These are phyloP conservation scores for Apodemia zela DNA, from an alignment of 2,888 invertebrate species.

Conservation along the genomic window DNA sequence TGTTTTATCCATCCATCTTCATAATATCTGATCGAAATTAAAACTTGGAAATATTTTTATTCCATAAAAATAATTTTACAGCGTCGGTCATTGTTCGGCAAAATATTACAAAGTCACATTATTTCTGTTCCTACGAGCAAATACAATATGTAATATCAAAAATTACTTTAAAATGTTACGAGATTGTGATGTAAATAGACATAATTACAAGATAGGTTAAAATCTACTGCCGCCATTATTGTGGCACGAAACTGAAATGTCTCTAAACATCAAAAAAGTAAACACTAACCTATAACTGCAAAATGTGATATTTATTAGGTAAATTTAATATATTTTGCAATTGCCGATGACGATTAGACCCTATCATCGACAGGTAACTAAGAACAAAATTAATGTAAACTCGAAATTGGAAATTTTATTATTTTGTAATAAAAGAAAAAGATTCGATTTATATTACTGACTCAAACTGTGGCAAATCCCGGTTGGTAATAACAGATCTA, in stretches of 20 bases:
- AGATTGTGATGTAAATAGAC: constrained; percentile 44
- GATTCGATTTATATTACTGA: background rate
- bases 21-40: constrained; percentile 57
- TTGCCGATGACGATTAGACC: background rate
- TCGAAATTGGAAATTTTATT: background rate
- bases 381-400: background rate
- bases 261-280: constrained; percentile 78
- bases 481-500: background rate
- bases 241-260: constrained; percentile 76
- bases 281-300: constrained; percentile 58
- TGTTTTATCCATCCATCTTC: constrained; percentile 64
- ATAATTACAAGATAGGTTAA: constrained; percentile 72
- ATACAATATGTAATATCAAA: constrained; percentile 54
- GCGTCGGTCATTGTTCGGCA: constrained; percentile 75
- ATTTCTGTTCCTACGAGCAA: constrained; percentile 59
- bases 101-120: constrained; percentile 60
- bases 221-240: constrained; percentile 78
- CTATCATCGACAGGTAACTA: background rate
- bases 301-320: background rate
- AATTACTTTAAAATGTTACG: constrained; percentile 40
- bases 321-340: background rate
- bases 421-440: background rate
- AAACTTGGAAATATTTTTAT: constrained; percentile 70
- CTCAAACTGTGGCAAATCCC: background rate
- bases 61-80: constrained; percentile 68